Evolutionary conservation across 2,113 vertebrate species (phyloP), one percentile per base, ranked within the genome.

Genomic region (Marmota monax): DNA sequence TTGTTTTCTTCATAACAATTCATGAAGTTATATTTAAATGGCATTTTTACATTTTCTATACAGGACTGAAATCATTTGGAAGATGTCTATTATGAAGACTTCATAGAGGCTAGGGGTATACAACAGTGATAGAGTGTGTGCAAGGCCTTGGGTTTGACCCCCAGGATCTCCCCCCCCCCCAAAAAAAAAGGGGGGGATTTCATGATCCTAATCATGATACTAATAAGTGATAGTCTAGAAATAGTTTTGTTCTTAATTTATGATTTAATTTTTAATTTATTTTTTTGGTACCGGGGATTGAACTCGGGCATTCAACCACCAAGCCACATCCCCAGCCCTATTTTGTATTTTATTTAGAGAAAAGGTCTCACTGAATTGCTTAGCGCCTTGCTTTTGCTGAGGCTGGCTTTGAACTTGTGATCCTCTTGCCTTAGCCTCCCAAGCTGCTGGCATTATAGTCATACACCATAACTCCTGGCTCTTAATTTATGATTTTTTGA

Each of bases 1-100:
- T 84, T 85, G 16, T 90, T 91, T 90, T 91, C 72, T 84, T 78
- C 6, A 42, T 90, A 58, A n/a, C 90, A 93, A 67, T 88, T 69
- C 9, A 69, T 77, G 17, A 90, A 53, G 48, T 74, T 65, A 82
- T 51, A 92, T 86, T 53, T 92, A 90, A 88, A 29, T 74, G 63
- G 25, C 48, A 84, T 37, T 93, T 97, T 84, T 88, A 63, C 0
- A 70, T 22, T 93, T 95, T 92, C 37, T 89, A 2, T 72, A 25
- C 4, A 78, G 27, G 42, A 32, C 18, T 76, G 65, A 76, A 77
- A 25, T 39, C 77, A 53, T 85, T 76, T 83, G 34, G 58, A 42
- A 87, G 96, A 74, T 69, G 5, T 80, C 5, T 70, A 61, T 61
- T 72, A 27, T 56, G 58, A 91, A 67, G 5, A 76, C 67, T 84